Conservation (phyloP, 2,888 invertebrate genomes). For the Spicauda simplicius region DNA sequence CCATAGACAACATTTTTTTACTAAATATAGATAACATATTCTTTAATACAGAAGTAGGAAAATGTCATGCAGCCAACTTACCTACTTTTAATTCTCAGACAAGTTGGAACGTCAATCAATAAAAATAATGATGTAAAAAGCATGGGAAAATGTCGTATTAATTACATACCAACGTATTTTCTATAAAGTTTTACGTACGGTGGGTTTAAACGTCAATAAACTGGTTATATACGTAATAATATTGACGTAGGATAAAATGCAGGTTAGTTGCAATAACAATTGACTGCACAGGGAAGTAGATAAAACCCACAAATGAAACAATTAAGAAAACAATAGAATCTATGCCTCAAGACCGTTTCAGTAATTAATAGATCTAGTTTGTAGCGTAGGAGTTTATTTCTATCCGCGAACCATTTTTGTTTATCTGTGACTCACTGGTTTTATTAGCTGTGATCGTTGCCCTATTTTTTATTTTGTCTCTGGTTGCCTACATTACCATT, state of each 20-base stretch:
- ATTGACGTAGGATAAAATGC: slow-evolving; percentile 16
- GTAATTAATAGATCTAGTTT: slow-evolving; percentile 32
- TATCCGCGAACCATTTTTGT: slow-evolving; percentile 33
- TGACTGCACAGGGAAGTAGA: slow-evolving; percentile 25
- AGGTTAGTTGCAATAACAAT: slow-evolving; percentile 21
- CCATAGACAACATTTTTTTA: too few species aligned
- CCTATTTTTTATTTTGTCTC: neutral
- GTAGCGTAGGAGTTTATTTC: slow-evolving; percentile 13
- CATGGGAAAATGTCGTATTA: too few species aligned
- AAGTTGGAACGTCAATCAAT: too few species aligned
- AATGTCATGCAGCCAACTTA: too few species aligned
- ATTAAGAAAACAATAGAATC: slow-evolving; percentile 31
- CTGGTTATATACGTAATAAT: slow-evolving; percentile 16
- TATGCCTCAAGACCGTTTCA: slow-evolving; percentile 14
- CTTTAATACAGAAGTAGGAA: too few species aligned
- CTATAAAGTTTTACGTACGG: neutral
- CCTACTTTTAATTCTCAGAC: too few species aligned
- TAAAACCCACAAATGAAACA: slow-evolving; percentile 15
- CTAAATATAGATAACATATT: too few species aligned
- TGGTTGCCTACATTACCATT: neutral
- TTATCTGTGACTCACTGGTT: slow-evolving; percentile 21
- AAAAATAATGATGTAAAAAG: too few species aligned
- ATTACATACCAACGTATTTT: too few species aligned
- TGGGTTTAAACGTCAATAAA: slow-evolving; percentile 10
- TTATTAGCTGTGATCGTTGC: slow-evolving; percentile 22